Base-by-base conservation (phyloP, 2,113 vertebrate genomes). In the Myrmecobius fasciatus region DNA sequence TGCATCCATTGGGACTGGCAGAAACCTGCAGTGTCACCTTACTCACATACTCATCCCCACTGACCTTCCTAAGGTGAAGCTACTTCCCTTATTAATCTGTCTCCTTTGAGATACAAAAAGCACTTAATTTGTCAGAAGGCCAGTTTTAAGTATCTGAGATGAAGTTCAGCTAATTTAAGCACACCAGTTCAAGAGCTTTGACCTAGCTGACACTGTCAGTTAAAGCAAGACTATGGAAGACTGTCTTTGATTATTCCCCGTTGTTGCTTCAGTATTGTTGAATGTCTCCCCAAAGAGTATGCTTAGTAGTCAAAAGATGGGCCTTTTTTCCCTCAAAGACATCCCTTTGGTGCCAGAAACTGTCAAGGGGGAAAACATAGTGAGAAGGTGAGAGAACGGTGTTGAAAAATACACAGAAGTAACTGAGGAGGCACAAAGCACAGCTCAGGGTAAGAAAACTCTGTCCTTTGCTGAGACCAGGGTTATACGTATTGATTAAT, bases 381-480 rank as follows among this genome's bases (percentile, higher is more conserved):
- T 97, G 98, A 98, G 99, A 98, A 99, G 99, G 99, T 99, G 99
- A 99, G 99, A 99, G 99, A 99, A 99, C 98, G 98, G 99, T 99
- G 99, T 99, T 99, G 99, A 99, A 99, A 99, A 99, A 98, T 97
- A 99, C 98, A 99, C 98, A 99, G 98, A 98, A 98, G 98, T 97
- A 98, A 98, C 99, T 99, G 99, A 98, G 98, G 98, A 99, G 99
- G 98, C 98, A 98, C 98, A 98, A 99, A 98, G 98, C 99, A 99
- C 99, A 99, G 99, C 98, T 99, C 99, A 99, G 98, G 98, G 99
- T 98, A 99, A 98, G 98, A 99, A 98, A 98, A 99, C 98, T 99
- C 98, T 94, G 98, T 98, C 98, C 98, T 97, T 98, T 98, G 98
- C 98, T 98, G 99, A 12, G 98, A 98, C 98, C 98, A 98, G 99